Evolutionary conservation across 2,888 invertebrate species (phyloP).

Genomic region (Cryptocephalus primarius): DNA sequence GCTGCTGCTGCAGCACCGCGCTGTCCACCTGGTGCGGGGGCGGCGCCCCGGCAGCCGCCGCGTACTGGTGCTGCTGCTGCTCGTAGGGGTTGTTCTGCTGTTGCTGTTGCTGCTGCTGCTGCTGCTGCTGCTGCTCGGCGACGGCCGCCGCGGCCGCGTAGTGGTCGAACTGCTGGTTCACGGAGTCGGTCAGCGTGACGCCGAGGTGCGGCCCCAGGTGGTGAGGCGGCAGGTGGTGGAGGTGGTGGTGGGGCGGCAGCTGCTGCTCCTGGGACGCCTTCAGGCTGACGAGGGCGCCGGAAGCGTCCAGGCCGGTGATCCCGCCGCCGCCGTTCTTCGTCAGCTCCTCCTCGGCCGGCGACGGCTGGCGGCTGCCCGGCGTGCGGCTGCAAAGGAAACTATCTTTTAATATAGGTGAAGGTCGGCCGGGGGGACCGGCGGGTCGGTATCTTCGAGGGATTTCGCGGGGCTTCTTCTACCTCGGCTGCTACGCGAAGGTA

Average conservation of each 20-base stretch:
- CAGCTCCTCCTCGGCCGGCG: constrained; percentile 78
- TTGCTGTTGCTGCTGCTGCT: constrained; percentile 28
- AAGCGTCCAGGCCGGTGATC: constrained; percentile 27
- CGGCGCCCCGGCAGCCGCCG: constrained; percentile 32
- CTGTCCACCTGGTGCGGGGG: constrained; percentile 36
- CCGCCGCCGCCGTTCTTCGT: constrained; percentile 41
- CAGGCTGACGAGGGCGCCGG: constrained; percentile 41
- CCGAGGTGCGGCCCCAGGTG: constrained; percentile 40
- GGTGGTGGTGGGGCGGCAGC: constrained; percentile 30
- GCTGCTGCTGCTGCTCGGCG: constrained; percentile 25
- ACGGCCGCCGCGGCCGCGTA: constrained; percentile 28
- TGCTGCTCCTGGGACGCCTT: constrained; percentile 42
- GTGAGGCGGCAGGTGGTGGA: constrained; percentile 28
- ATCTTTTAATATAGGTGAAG: constrained; percentile 5
- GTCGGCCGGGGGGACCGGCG: background rate
- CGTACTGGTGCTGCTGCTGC: constrained; percentile 26
- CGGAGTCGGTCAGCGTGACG: constrained; percentile 36
- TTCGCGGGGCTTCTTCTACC: too few species aligned
- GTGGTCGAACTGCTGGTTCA: constrained; percentile 37
- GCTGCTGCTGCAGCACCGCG: constrained; percentile 37
- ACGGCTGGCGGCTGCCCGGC: constrained; percentile 84
- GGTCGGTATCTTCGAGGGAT: too few species aligned
- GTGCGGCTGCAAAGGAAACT: constrained; percentile 56
- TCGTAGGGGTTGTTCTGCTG: constrained; percentile 34
- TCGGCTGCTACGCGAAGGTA: too few species aligned